Evolutionary conservation across 1,140 invertebrate genomes (phyloP).

Genomic region (Scaptomyza pallida): DNA sequence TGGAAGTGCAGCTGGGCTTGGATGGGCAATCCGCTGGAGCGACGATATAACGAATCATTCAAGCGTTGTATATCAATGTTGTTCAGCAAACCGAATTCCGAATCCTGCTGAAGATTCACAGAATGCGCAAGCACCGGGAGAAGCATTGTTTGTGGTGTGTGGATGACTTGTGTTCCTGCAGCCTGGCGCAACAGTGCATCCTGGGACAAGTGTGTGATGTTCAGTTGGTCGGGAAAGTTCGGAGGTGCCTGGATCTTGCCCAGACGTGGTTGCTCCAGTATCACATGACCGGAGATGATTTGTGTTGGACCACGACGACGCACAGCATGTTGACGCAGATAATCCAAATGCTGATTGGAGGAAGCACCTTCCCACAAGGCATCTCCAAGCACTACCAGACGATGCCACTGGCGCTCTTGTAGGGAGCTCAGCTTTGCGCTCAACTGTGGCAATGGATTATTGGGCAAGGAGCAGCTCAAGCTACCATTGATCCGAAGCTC

Average conservation of each 20-base stretch:
- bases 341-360: constrained; percentile 35
- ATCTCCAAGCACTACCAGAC: constrained; percentile 59
- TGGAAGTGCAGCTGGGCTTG: constrained; percentile 48
- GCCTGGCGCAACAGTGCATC: constrained; percentile 55
- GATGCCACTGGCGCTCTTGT: constrained; percentile 49
- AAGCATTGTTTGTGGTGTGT: constrained; percentile 25
- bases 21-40: constrained; percentile 53
- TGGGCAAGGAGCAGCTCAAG: constrained; percentile 31
- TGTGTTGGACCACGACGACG: constrained; percentile 43
- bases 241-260: constrained; percentile 19
- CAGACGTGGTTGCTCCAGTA: constrained; percentile 26
- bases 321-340: constrained; percentile 66
- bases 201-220: constrained; percentile 46
- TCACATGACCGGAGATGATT: constrained; percentile 59
- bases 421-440: constrained; percentile 27
- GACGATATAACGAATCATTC: constrained; percentile 69
- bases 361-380: constrained; percentile 43
- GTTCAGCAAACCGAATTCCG: constrained; percentile 49
- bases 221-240: constrained; percentile 39
- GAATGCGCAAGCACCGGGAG: not conserved
- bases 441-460: constrained; percentile 9
- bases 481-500: constrained; percentile 51
- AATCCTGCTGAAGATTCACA: constrained; percentile 19
- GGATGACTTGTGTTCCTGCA: constrained; percentile 13
- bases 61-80: constrained; percentile 58